Base-by-base conservation (phyloP, 2,113 vertebrate species). In the Peromyscus polionotus region DNA sequence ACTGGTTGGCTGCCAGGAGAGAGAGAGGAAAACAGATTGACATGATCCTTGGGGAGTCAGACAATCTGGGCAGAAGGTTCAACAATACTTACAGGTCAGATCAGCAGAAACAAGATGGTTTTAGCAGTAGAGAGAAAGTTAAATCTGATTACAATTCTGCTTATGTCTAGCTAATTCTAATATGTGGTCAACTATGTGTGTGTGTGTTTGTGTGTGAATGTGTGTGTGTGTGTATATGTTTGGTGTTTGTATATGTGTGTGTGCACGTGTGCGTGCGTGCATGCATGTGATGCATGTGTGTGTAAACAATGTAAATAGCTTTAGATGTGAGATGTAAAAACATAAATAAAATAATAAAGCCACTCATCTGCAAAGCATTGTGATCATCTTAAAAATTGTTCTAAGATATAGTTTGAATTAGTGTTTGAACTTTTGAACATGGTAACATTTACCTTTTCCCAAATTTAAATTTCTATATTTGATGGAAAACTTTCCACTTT, bases 1-100 rank as follows among this genome's bases (percentile, higher is more conserved):
- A 28, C 63, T 97, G 94, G 91, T 84, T 0, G 9, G 12, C 24
- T 39, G 63, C 95, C 95, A 96, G 51, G 2, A 54, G 68, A 94
- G 57, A 95, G 75, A 95, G 70, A 76, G 68, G n/a, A 81, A 86
- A 97, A 80, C 96, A 97, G 96, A 96, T 94, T 94, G 97, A 97
- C 67, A 76, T 73, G 31, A 96, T 45, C 94, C 70, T 28, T 84
- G 24, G 79, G 93, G 76, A 96, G 61, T 77, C 5, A 20, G 26
- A 39, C 42, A 51, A 72, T 33, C 72, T 90, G 61, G 73, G 36
- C 33, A 88, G 79, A 68, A 75, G 59, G 28, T 68, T 65, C 51
- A 76, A 85, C 26, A 81, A 13, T 22, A 42, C 8, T 28, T 83
- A 77, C 24, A 39, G 75, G 20, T n/a, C 83, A 93, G 72, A 45